These are phyloP conservation scores for Teinopalpus imperialis DNA, from an alignment of 2,888 invertebrate genomes.

Conservation along the genomic window DNA sequence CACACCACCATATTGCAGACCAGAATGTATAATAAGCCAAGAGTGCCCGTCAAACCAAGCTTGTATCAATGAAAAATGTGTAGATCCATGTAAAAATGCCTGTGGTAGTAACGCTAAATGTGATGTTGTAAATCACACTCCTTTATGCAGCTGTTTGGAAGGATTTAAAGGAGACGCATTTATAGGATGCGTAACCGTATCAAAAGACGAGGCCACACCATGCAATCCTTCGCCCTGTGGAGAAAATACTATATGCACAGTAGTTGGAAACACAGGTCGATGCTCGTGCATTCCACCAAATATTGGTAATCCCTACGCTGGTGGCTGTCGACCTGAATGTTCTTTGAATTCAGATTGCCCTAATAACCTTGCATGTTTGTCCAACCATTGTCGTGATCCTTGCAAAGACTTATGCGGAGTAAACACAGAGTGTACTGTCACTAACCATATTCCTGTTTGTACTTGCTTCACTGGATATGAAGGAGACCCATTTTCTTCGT, in stretches of 20 bases:
- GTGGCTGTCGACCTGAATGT: slow-evolving; percentile 94
- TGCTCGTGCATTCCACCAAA: slow-evolving; percentile 95
- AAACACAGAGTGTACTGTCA: slow-evolving; percentile 91
- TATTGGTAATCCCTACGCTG: slow-evolving; percentile 92
- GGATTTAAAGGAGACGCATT: slow-evolving; percentile 93
- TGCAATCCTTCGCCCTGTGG: slow-evolving; percentile 92
- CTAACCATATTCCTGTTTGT: slow-evolving; percentile 92
- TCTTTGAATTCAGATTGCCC: slow-evolving; percentile 91
- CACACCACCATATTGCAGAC: slow-evolving; percentile 90
- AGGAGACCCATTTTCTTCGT: slow-evolving; percentile 92
- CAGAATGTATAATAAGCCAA: slow-evolving; percentile 91
- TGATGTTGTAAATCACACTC: slow-evolving; percentile 89
- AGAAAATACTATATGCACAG: slow-evolving; percentile 90
- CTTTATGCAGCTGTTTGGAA: slow-evolving; percentile 89
- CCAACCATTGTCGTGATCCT: slow-evolving; percentile 92
- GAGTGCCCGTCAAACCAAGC: slow-evolving; percentile 90
- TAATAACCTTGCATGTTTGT: slow-evolving; percentile 88
- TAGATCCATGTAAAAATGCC: slow-evolving; percentile 88
- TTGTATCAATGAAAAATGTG: slow-evolving; percentile 91
- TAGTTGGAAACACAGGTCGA: slow-evolving; percentile 85
- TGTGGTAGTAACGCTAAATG: slow-evolving; percentile 92
- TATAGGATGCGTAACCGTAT: slow-evolving; percentile 86
- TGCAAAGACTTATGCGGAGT: slow-evolving; percentile 92
- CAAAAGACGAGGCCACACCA: slow-evolving; percentile 77
- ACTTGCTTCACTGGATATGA: slow-evolving; percentile 88